Percentiles rank a stretch among this genome's conserved stretches.
These are phyloP conservation scores for Battus philenor DNA, from an alignment of 1,140 invertebrate species.

Conservation along the genomic window DNA sequence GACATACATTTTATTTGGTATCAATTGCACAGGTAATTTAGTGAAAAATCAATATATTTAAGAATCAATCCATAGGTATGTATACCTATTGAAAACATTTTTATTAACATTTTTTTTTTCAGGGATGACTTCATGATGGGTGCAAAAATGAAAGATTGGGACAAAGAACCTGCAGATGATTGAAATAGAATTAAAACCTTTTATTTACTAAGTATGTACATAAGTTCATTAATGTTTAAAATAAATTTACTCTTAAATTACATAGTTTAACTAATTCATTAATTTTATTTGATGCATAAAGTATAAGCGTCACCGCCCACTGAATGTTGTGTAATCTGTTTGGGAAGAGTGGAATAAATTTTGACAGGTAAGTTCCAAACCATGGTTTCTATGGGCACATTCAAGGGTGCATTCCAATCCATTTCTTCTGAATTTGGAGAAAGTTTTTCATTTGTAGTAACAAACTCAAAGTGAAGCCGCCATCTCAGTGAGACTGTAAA, in stretches of 20 bases:
- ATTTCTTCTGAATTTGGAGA: slow-evolving; percentile 66
- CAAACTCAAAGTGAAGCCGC: slow-evolving; percentile 98
- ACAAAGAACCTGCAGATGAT: slow-evolving; percentile 80
- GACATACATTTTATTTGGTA: too few species aligned
- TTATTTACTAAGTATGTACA: slow-evolving; percentile 10
- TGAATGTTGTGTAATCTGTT: slow-evolving; percentile 81
- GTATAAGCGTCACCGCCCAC: slow-evolving; percentile 68
- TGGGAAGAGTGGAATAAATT: slow-evolving; percentile 92
- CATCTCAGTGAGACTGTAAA: slow-evolving; percentile 89
- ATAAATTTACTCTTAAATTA: slow-evolving; percentile 21
- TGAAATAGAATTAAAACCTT: slow-evolving; percentile 25
- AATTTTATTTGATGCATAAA: slow-evolving; percentile 58
- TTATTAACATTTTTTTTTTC: too few species aligned
- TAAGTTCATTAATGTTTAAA: slow-evolving; percentile 16
- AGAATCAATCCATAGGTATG: too few species aligned
- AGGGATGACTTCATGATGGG: slow-evolving; percentile 93
- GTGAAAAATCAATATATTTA: too few species aligned
- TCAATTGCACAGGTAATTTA: too few species aligned
- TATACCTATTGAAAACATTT: too few species aligned
- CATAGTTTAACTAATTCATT: slow-evolving; percentile 1
- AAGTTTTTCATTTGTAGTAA: slow-evolving; percentile 82
- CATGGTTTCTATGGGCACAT: slow-evolving; percentile 96
- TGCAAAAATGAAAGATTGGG: slow-evolving; percentile 94
- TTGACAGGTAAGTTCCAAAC: slow-evolving; percentile 97
- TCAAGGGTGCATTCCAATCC: slow-evolving; percentile 89